Base-by-base conservation (phyloP, 2,888 invertebrate species). In the Punctoribates punctum region DNA sequence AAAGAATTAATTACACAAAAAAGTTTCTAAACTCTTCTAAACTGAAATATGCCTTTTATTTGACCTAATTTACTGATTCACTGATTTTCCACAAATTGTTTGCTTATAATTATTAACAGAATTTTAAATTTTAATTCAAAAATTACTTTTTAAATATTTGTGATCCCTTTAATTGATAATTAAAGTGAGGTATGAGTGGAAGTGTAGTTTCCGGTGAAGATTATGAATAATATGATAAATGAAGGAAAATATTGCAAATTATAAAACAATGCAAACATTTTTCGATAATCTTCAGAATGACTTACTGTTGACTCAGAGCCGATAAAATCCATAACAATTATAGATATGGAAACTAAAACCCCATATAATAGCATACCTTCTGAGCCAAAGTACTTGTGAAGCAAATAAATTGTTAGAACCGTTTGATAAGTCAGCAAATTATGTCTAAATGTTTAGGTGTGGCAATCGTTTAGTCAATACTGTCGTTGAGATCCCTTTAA, bases 251-350 rank as follows among this genome's bases (percentile, higher is more conserved):
- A 57, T 57, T 57, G 20, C 57, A 57, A 57, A 29, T 5, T 6
- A 17, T 34, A 1, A 29, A 42, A 70, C 23, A 42, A 23, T 70
- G 38, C 13, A 20, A 17, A 29, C 38, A 46, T 70, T 34, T 70
- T 70, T 42, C 29, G 42, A 42, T 70, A 70, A 70, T 34, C 42
- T 11, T 70, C 38, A 0, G 34, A 70, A 42, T 42, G 11, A 13
- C 20, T 70, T 20, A 70, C 20, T 42, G 70, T 70, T 70, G 46
- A 42, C 70, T 70, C 46, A 70, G 23, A 42, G 15, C 38, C 4
- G 70, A 70, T 70, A 70, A 70, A 42, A 70, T 70, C 70, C 70
- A 70, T 70, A 70, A 70, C 70, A 70, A 70, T 70, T 20, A 20
- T 38, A 70, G 62, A 62, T 62, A 62, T 34, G 34, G 17, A 1